Evolutionary conservation across 1,140 invertebrate genomes (phyloP).

Genomic region (Hetaerina americana): DNA sequence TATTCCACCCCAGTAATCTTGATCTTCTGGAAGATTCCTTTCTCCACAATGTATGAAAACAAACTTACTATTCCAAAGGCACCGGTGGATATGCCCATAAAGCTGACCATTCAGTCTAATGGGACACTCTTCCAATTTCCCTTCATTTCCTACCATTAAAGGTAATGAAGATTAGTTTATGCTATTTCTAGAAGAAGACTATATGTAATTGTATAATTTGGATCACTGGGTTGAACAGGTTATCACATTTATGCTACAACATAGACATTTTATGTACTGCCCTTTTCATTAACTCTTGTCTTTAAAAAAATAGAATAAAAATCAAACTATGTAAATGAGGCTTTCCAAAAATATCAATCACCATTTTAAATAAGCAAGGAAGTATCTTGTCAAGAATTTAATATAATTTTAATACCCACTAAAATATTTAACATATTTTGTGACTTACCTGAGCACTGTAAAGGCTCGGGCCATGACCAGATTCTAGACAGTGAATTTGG

Average conservation of each 20-base stretch:
- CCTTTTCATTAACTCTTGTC: too few relatives aligned
- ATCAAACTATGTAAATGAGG: too few relatives aligned
- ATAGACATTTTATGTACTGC: too few relatives aligned
- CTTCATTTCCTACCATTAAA: constrained; percentile 61
- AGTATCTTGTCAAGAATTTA: not conserved
- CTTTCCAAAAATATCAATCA: not conserved
- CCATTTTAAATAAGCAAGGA: not conserved
- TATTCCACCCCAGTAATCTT: constrained; percentile 93
- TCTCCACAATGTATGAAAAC: constrained; percentile 88
- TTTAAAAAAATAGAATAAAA: too few relatives aligned
- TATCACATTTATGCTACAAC: too few relatives aligned
- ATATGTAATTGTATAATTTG: not conserved
- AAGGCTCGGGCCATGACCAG: constrained; percentile 90
- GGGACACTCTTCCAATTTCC: constrained; percentile 70
- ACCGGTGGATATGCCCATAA: constrained; percentile 69
- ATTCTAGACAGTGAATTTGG: constrained; percentile 69
- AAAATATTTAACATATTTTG: not conserved
- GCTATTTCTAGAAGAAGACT: not conserved
- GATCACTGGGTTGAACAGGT: not conserved
- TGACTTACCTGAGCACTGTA: constrained; percentile 52
- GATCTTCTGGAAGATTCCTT: constrained; percentile 48
- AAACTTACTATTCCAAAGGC: constrained; percentile 77
- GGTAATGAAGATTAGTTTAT: constrained; percentile 4
- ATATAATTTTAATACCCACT: not conserved
- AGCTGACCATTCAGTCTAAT: constrained; percentile 79